A percentile compares a stretch with the other conserved stretches of the same genome.
Conservation (phyloP, 1,140 invertebrate species). For the Pseudomyrmex sp. region DNA sequence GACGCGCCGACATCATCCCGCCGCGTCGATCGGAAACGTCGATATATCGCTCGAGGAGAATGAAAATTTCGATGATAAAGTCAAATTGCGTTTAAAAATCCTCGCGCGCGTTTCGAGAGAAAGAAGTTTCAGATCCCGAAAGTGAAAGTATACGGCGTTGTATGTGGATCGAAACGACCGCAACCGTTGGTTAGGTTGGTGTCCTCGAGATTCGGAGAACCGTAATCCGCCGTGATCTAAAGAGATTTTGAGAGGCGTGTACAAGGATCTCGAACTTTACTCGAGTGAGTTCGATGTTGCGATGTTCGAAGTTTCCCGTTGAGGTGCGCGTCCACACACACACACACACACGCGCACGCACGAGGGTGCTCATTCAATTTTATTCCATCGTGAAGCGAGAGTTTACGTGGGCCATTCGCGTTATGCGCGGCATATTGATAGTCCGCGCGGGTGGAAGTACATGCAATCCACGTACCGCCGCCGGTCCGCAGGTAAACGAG, state of each 20-base stretch:
- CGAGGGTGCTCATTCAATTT: slow-evolving; percentile 72
- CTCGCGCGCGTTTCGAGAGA: too few species aligned
- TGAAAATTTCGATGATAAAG: neutral
- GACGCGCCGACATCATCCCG: too few species aligned
- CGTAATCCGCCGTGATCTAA: neutral
- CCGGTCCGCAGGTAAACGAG: slow-evolving; percentile 3
- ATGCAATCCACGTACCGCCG: slow-evolving; percentile 62
- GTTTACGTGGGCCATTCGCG: slow-evolving; percentile 66
- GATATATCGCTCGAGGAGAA: neutral
- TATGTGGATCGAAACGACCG: too few species aligned
- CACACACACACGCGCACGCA: too few species aligned
- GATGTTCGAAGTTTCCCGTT: neutral
- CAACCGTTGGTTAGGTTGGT: too few species aligned
- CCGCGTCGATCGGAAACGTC: too few species aligned
- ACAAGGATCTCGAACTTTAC: neutral
- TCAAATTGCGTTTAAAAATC: too few species aligned
- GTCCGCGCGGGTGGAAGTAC: slow-evolving; percentile 33
- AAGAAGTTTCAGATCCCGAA: neutral
- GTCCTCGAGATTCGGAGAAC: neutral
- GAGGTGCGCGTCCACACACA: too few species aligned
- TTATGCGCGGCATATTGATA: slow-evolving; percentile 75
- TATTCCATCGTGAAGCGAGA: slow-evolving; percentile 50
- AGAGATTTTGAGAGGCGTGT: neutral
- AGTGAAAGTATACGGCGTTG: neutral
- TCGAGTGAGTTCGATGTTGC: neutral